Base-by-base conservation (phyloP, 2,888 invertebrate species). In the Deilephila elpenor region DNA sequence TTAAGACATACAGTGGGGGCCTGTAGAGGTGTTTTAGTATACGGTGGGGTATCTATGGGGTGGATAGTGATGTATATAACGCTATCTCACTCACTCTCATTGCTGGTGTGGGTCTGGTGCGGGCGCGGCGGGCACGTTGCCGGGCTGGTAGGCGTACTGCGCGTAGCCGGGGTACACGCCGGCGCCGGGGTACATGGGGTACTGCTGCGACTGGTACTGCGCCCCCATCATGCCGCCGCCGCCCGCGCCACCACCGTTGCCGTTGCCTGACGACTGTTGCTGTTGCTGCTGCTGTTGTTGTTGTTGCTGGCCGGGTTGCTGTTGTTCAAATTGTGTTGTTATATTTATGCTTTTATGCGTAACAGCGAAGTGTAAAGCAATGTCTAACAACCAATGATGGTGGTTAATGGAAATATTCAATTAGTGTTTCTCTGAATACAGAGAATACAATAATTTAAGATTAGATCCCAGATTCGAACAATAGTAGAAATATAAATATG, bases 81-180 rank as follows among this genome's bases (percentile, higher is more conserved):
- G 19, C 4, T n/a, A 7, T 71, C 14, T n/a, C 0, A 84, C 85
- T 89, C 80, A 85, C 84, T 81, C 80, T 88, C 80, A 90, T 93
- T 92, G 91, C 74, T 89, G 93, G 76, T 85, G 86, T 17, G 87
- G 90, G 76, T 87, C 89, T 20, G 84, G 86, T 75, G 85, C 59
- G 84, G 85, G 79, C 67, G 81, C 79, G 70, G 79, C 73, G 78
- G 84, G 78, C 75, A 79, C 75, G 53, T 77, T 77, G 56, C 84
- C 83, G 74, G 82, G 86, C 44, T 84, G 84, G 87, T 92, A 92
- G 7, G 84, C 84, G 86, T 89, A 89, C 51, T 86, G 87, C 78
- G 82, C 82, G 86, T 88, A 89, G 74, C 83, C 89, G 75, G 88
- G 91, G 88, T 91, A 91, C 78, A 91, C 86, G 77, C 84, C 87